Percentiles rank a stretch among this genome's conserved stretches.
Conservation (phyloP, 2,888 invertebrate genomes). For the Drosophila flavopinicola region DNA sequence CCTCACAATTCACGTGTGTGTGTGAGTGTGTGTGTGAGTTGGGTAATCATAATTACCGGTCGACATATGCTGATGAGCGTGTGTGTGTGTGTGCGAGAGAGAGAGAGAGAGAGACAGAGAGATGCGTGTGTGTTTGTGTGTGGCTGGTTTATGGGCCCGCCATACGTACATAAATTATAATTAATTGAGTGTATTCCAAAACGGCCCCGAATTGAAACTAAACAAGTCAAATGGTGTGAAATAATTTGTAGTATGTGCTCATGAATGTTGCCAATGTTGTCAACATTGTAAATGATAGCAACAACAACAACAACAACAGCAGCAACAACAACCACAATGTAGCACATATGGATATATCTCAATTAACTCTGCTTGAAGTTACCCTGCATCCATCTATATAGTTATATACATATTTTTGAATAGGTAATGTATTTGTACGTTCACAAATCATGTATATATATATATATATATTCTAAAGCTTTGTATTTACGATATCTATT, state of each 20-base stretch:
- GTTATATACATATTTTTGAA: too few species aligned
- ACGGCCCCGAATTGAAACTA: slow-evolving; percentile 27
- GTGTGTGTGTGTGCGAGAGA: slow-evolving; percentile 7
- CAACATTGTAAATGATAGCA: slow-evolving; percentile 20
- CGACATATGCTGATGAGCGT: slow-evolving; percentile 27
- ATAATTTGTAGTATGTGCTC: slow-evolving; percentile 48
- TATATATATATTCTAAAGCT: not conserved
- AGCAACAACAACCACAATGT: slow-evolving; percentile 5
- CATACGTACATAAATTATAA: slow-evolving; percentile 59
- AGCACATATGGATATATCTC: not conserved
- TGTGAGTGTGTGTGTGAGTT: slow-evolving; percentile 3
- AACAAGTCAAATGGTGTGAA: slow-evolving; percentile 64
- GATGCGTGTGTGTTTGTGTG: slow-evolving; percentile 3
- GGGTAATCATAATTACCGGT: slow-evolving; percentile 35
- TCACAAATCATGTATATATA: too few species aligned
- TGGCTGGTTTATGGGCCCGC: slow-evolving; percentile 13
- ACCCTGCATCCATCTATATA: too few species aligned
- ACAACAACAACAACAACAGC: not conserved
- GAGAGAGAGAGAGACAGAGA: not conserved
- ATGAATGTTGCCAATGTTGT: slow-evolving; percentile 12
- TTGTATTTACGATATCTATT: too few species aligned
- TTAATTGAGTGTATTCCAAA: slow-evolving; percentile 68
- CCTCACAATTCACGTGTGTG: not conserved
- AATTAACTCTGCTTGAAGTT: not conserved
- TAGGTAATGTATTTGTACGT: too few species aligned